These are phyloP conservation scores for Danionella cerebrum DNA, from an alignment of 2,113 vertebrate species.

Conservation along the genomic window DNA sequence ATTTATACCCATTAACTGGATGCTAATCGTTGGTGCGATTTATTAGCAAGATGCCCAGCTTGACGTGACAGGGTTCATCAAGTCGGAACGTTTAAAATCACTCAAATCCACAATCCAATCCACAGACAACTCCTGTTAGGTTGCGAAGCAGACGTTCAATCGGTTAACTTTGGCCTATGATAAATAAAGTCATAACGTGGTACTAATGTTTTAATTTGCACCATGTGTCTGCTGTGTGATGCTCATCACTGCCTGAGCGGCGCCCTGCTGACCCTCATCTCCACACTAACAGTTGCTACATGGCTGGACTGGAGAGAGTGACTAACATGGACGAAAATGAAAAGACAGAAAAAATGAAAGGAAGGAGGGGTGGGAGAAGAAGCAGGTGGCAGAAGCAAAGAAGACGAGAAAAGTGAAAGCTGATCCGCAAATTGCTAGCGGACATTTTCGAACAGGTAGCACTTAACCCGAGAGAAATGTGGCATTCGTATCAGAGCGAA, in stretches of 20 bases:
- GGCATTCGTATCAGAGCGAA: conserved; percentile 11
- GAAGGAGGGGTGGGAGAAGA: conserved; percentile 11
- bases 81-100: conserved; percentile 24
- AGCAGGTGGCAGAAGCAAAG: conserved; percentile 25
- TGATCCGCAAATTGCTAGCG: no score
- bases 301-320: conserved; percentile 31
- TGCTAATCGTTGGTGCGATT: conserved; percentile 3
- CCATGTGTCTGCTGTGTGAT: conserved; percentile 61
- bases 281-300: conserved; percentile 44
- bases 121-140: conserved; percentile 55
- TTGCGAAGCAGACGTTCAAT: conserved; percentile 58
- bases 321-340: conserved; percentile 15
- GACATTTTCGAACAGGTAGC: no score
- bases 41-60: background rate
- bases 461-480: conserved; percentile 26
- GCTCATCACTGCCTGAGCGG: conserved; percentile 39
- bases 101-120: conserved; percentile 38
- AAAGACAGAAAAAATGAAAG: conserved; percentile 6
- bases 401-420: conserved; percentile 1
- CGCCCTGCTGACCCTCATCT: conserved; percentile 51
- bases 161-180: conserved; percentile 61
- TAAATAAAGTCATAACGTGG: conserved; percentile 72
- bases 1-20: background rate
- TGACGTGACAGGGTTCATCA: conserved; percentile 26
- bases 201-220: conserved; percentile 68